Evolutionary conservation across 2,113 vertebrate species (phyloP), one percentile per base, ranked within the genome.

Genomic region (Gobius niger): DNA sequence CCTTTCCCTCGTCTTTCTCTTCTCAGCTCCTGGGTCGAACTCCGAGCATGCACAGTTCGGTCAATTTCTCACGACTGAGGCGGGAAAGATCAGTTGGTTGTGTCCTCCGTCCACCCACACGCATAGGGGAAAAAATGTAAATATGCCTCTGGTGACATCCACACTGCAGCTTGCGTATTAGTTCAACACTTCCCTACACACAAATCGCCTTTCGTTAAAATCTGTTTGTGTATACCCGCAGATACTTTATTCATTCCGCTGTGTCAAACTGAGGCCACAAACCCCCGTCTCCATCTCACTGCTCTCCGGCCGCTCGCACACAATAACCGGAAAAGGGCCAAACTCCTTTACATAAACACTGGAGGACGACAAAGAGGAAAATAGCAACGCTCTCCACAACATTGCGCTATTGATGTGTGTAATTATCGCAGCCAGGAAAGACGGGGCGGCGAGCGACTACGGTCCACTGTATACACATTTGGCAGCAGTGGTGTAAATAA

Each of bases 251-350:
- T 75, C 60, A 68, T 73, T 60, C 18, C 10, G 19, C 44, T 88
- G 68, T 67, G 72, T 85, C 84, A 81, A 63, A 77, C 77, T 75
- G 61, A 0, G 19, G 71, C 73, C 51, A 18, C 68, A 50, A 16
- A 54, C n/a, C 44, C 41, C 15, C 42, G 18, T 42, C 51, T 68
- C 18, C 57, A 0, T 7, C 41, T 16, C 40, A 7, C 34, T 56
- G 34, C 62, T 51, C 49, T 49, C 24, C 0, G 60, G 60, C 59
- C 34, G 34, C 59, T 73, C 82, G 71, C 69, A 7, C 88, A 92
- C 91, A 93, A 92, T 91, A 85, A 83, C 90, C 91, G 92, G 92
- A 93, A 92, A 56, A 86, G 86, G 89, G 85, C 89, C 59, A 72
- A 89, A 78, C 87, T 85, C 73, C 72, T 64, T 85, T 86, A 90